Percentiles rank a stretch among this genome's conserved stretches.
Conservation (phyloP, 2,797 vertebrate species). For the Ctenopoma multispine region DNA sequence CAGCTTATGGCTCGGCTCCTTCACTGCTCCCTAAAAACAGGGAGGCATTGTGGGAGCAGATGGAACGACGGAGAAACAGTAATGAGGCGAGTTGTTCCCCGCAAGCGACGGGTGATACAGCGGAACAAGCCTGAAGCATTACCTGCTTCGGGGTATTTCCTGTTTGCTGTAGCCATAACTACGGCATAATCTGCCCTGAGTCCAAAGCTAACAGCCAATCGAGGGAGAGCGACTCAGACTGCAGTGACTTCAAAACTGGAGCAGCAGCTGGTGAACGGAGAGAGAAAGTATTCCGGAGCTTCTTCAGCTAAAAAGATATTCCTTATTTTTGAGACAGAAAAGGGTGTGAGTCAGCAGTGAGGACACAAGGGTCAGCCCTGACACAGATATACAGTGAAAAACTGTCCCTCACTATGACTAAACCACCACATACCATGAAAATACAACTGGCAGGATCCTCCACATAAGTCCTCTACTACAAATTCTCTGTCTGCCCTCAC, state of each 20-base stretch:
- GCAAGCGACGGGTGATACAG: conserved; percentile 49
- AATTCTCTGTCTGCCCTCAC: conserved; percentile 15
- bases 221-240: conserved; percentile 37
- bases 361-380: conserved; percentile 32
- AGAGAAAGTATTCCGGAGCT: conserved; percentile 36
- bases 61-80: conserved; percentile 56
- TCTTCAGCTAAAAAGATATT: conserved; percentile 21
- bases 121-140: conserved; percentile 63
- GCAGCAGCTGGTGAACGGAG: conserved; percentile 68
- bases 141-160: conserved; percentile 82
- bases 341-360: conserved; percentile 29
- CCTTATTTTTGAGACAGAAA: neutral
- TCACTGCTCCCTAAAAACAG: conserved; percentile 41
- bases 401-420: conserved; percentile 26
- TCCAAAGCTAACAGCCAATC: conserved; percentile 62
- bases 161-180: conserved; percentile 80
- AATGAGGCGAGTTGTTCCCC: conserved; percentile 60
- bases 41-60: conserved; percentile 65
- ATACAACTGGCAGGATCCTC: conserved; percentile 41
- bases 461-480: conserved; percentile 28
- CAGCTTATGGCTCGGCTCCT: conserved; percentile 51
- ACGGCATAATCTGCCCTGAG: conserved; percentile 73
- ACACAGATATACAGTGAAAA: conserved; percentile 39
- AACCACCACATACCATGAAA: conserved; percentile 42
- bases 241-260: conserved; percentile 68